phyloP scores from a whole-genome alignment of 2,113 vertebrate species.

The Nipponia nippon region DNA sequence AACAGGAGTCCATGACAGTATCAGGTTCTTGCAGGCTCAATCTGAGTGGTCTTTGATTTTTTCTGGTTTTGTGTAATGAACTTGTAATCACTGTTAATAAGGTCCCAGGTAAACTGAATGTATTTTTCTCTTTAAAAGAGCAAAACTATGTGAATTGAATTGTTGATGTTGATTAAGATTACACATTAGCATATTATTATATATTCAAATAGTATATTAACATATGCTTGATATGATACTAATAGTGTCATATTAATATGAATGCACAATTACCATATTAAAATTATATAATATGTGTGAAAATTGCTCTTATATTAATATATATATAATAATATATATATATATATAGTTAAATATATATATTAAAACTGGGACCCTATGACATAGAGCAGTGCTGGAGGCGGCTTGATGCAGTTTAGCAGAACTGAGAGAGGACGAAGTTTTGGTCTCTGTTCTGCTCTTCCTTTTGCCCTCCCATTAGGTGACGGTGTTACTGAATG shows the following conservation, averaged over 20 bases:
- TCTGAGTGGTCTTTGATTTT: not conserved
- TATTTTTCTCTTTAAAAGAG: not conserved
- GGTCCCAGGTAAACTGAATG: not conserved
- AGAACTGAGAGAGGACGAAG: not conserved
- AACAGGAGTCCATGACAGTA: accelerated
- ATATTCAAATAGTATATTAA: not conserved
- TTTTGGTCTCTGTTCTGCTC: not conserved
- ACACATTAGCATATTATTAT: too few species aligned
- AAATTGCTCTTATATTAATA: not conserved
- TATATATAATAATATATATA: too few species aligned
- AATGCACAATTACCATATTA: too few species aligned
- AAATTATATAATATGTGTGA: not conserved
- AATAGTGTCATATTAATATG: not conserved
- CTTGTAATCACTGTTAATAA: not conserved
- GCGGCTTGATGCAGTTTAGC: not conserved
- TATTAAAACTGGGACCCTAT: not conserved
- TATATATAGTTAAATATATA: too few species aligned
- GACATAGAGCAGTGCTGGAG: not conserved
- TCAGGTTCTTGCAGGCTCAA: not conserved
- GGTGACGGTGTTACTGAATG: not conserved
- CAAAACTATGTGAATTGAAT: not conserved
- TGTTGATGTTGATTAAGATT: not conserved
- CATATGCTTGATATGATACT: not conserved
- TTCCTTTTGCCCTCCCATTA: not conserved
- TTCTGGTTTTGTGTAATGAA: not conserved